These are phyloP conservation scores for Periphyllus acericola DNA, from an alignment of 2,888 invertebrate genomes.

Conservation along the genomic window DNA sequence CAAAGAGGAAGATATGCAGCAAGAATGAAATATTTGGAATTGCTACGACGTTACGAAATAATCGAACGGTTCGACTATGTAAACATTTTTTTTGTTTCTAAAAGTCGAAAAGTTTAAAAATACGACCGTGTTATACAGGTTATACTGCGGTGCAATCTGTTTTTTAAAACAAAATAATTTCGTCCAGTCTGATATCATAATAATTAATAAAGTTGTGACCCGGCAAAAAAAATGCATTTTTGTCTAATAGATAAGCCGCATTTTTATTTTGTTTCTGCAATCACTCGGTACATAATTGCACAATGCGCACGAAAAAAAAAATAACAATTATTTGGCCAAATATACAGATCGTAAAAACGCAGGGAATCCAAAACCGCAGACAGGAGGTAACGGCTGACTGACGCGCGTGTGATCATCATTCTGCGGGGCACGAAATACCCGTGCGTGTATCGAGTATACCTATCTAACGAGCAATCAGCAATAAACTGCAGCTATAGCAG, in stretches of 20 bases:
- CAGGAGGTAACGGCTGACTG: no score
- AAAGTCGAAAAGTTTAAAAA: slow-evolving; percentile 34
- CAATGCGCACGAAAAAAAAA: no score
- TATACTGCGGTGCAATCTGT: background rate
- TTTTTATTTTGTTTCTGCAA: background rate
- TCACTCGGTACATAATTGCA: background rate
- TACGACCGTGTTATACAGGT: background rate
- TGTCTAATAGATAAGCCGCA: background rate
- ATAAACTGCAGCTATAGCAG: no score
- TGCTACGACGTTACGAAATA: slow-evolving; percentile 7
- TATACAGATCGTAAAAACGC: background rate
- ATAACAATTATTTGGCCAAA: background rate
- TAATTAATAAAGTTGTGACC: background rate
- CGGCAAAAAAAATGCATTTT: background rate
- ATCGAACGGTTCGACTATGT: slow-evolving; percentile 6
- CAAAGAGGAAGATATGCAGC: background rate
- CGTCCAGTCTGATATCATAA: background rate
- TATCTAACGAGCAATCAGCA: no score
- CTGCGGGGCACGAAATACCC: no score
- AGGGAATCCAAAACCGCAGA: background rate
- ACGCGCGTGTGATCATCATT: no score
- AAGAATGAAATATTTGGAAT: slow-evolving; percentile 47
- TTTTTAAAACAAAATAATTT: background rate
- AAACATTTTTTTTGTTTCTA: background rate
- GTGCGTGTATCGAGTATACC: no score